A percentile compares a stretch with the other conserved stretches of the same genome.
These are phyloP conservation scores for Gila orcuttii DNA, from an alignment of 2,113 vertebrate genomes.

Conservation along the genomic window DNA sequence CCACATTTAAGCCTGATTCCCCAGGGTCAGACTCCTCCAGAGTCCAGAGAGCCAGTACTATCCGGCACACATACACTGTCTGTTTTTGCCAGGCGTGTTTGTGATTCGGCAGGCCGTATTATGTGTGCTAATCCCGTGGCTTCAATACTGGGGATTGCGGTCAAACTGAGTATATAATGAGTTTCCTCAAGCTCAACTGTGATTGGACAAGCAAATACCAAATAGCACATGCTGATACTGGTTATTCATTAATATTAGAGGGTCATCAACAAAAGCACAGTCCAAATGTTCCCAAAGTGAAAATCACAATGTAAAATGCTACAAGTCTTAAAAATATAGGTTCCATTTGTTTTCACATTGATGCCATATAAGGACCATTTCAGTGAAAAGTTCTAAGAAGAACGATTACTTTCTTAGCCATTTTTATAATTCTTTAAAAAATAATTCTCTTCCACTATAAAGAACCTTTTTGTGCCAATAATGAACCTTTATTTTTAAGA, in stretches of 20 bases:
- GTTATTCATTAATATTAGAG: neutral
- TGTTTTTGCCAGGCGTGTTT: constrained; percentile 29
- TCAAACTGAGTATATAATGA: neutral
- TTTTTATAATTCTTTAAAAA: neutral
- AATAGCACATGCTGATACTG: neutral
- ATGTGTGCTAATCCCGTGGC: constrained; percentile 30
- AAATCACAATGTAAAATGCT: neutral
- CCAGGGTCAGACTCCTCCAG: neutral
- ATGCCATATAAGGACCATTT: neutral
- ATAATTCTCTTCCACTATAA: neutral
- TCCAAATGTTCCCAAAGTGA: neutral
- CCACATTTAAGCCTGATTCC: constrained; percentile 7
- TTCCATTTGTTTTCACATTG: neutral
- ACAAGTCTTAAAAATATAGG: neutral
- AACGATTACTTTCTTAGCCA: neutral
- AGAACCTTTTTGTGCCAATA: neutral
- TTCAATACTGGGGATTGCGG: constrained; percentile 1
- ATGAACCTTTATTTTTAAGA: neutral
- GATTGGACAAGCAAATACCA: neutral
- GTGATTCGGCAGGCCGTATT: constrained; percentile 35
- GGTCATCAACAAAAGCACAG: neutral
- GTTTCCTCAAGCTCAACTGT: constrained; percentile 12
- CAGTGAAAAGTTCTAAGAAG: neutral
- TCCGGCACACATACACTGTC: neutral
- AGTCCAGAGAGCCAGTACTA: neutral